Base-by-base conservation (phyloP, 1,140 invertebrate genomes). In the Ephestia elutella region DNA sequence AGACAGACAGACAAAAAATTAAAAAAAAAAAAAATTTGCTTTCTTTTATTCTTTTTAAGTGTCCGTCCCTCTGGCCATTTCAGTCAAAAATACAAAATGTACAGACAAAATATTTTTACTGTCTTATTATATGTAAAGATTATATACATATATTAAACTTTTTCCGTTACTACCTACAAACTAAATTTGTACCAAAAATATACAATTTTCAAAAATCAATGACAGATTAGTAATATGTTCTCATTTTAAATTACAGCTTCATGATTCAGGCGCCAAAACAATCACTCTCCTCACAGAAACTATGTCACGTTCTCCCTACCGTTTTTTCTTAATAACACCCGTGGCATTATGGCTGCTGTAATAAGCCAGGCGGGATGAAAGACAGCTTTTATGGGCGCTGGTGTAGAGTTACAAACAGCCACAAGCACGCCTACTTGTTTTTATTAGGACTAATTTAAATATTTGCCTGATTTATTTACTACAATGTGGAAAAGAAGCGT, bases 351-450 rank as follows among this genome's bases (percentile, higher is more conserved):
- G 61, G 55, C 48, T 50, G 48, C 58, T 48, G 63, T 86, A 82
- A 85, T 83, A 76, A 77, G 80, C 57, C 69, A 68, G 70, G 64
- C 70, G 68, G 70, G 80, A 80, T 85, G 83, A 86, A 85, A 85
- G 83, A 83, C 75, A 63, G 56, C 73, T 59, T 82, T 85, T 80
- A 82, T 78, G 70, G 74, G 63, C 62, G 66, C 60, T 61, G 65
- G 80, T 80, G 74, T 86, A 72, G 71, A 70, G 72, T 86, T 84
- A 80, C 83, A 62, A 68, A 70, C 68, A 62, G 71, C 72, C 53
- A 64, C 68, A 66, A 66, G 64, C 63, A 70, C 63, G 70, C 57
- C 65, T 71, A 71, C 77, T 76, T 83, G 78, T 82, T 80, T 81
- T 75, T 78, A 69, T 69, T 76, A 55, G 70, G 61, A 25, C 57